Base-by-base conservation (phyloP, 2,888 invertebrate species). In the Cecidostiba fungosa region DNA sequence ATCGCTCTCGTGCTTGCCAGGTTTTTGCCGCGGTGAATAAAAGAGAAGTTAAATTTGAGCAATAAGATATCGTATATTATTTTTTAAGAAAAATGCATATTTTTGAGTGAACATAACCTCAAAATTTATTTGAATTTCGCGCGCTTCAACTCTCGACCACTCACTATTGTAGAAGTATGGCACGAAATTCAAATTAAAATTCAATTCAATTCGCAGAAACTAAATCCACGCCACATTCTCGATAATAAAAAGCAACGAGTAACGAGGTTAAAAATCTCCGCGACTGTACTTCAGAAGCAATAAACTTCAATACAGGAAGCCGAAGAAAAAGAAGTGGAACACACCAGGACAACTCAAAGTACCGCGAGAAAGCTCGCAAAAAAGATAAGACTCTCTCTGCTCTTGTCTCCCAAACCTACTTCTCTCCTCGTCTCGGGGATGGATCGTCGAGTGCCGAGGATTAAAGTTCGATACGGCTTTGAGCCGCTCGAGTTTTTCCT, bases 401-500 rank as follows among this genome's bases (percentile, higher is more conserved):
- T 23, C 29, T 66, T 26, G 29, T 29, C 66, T 66, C 29, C 26
- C 66, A 29, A 23, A 12, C n/a, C 66, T n/a, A 66, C 66, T 66
- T 66, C 29, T 66, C 66, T 66, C 26, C 29, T 66, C 12, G 66
- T 2, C 12, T 26, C n/a, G 1, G 72, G 19, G n/a, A 39, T 72
- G n/a, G 19, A 39, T n/a, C 8, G 26, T 47, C 79, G 69, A 70
- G 79, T 50, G 70, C 32, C n/a, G 29, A 5, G 59, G 83, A 83
- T 83, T 77, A 43, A 77, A 83, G 77, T 83, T 72, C 72, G 77
- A 39, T 59, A 76, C 23, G 12, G 10, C 36, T 19, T 39, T n/a
- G 26, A 82, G 29, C 43, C 32, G 32, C 47, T 54, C 59, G 59
- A 59, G 36, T 39, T 54, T 80, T 76, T 69, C 19, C 73, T 74